A percentile compares a stretch with the other conserved stretches of the same genome.
These are phyloP conservation scores for Amia ocellicauda DNA, from an alignment of 2,113 vertebrate genomes.

Conservation along the genomic window DNA sequence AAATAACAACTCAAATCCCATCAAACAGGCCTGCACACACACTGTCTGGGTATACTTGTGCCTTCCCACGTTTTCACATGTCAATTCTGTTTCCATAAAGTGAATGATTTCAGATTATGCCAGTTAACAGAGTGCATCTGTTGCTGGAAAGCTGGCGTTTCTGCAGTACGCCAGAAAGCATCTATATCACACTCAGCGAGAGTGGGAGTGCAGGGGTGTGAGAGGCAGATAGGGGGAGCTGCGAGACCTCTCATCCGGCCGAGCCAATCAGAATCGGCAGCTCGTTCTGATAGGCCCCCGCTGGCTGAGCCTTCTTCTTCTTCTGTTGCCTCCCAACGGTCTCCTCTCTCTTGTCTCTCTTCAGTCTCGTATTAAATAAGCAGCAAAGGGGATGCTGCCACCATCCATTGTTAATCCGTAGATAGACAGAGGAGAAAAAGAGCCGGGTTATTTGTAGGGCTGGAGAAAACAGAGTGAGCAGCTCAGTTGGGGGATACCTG, in stretches of 20 bases:
- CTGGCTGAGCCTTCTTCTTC: conserved; percentile 33
- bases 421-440: conserved; percentile 22
- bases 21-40: too few species aligned
- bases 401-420: background rate
- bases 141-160: conserved; percentile 49
- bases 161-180: conserved; percentile 49
- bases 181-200: conserved; percentile 51
- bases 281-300: conserved; percentile 45
- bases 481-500: conserved; percentile 19
- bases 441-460: conserved; percentile 22
- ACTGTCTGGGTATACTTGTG: background rate
- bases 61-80: conserved; percentile 29
- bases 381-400: background rate
- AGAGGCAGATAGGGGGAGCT: conserved; percentile 48
- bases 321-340: conserved; percentile 39
- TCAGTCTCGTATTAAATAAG: conserved; percentile 16
- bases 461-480: background rate
- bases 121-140: conserved; percentile 48
- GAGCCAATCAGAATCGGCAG: conserved; percentile 44
- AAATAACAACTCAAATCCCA: too few species aligned
- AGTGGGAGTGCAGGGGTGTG: conserved; percentile 35
- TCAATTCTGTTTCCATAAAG: conserved; percentile 27
- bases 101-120: conserved; percentile 49
- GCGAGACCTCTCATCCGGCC: conserved; percentile 50
- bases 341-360: conserved; percentile 22